Evolutionary conservation across 1,140 invertebrate species (phyloP).

Genomic region (Calliopsis andreniformis): DNA sequence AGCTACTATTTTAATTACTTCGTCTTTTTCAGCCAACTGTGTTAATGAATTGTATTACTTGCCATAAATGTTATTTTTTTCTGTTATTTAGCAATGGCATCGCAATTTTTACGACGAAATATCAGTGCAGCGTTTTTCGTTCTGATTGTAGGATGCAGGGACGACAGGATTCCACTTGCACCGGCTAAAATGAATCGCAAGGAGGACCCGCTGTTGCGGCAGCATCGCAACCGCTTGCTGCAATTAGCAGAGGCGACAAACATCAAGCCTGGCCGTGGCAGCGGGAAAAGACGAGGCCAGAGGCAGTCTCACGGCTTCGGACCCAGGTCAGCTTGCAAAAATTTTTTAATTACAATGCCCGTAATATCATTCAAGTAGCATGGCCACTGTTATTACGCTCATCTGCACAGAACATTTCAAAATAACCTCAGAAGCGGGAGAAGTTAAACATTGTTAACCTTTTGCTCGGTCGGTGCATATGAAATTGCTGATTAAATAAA

Average conservation of each 20-base stretch:
- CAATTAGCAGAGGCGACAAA: slow-evolving; percentile 79
- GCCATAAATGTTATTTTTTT: too few relatives aligned
- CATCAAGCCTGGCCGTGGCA: slow-evolving; percentile 77
- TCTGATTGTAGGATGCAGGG: slow-evolving; percentile 69
- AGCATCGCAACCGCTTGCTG: slow-evolving; percentile 78
- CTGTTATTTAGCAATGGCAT: too few relatives aligned
- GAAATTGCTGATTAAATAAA: too few relatives aligned
- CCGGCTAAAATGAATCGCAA: slow-evolving; percentile 77
- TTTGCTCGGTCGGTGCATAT: background rate
- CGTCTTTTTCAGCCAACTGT: too few relatives aligned
- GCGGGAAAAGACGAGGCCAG: slow-evolving; percentile 75
- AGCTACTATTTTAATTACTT: background rate
- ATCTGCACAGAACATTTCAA: background rate
- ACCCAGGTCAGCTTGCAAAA: slow-evolving; percentile 66
- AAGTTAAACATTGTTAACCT: background rate
- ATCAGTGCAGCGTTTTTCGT: background rate
- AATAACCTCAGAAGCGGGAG: background rate
- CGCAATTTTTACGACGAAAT: background rate
- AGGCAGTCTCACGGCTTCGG: slow-evolving; percentile 69
- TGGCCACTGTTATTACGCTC: too few relatives aligned
- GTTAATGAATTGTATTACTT: too few relatives aligned
- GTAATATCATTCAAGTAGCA: too few relatives aligned
- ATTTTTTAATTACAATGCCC: slow-evolving; percentile 2
- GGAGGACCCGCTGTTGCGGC: slow-evolving; percentile 77
- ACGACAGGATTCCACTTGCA: slow-evolving; percentile 64